Percentiles rank a stretch among this genome's conserved stretches.
These are phyloP conservation scores for Chromis chromis DNA, from an alignment of 2,797 vertebrate genomes.

Conservation along the genomic window DNA sequence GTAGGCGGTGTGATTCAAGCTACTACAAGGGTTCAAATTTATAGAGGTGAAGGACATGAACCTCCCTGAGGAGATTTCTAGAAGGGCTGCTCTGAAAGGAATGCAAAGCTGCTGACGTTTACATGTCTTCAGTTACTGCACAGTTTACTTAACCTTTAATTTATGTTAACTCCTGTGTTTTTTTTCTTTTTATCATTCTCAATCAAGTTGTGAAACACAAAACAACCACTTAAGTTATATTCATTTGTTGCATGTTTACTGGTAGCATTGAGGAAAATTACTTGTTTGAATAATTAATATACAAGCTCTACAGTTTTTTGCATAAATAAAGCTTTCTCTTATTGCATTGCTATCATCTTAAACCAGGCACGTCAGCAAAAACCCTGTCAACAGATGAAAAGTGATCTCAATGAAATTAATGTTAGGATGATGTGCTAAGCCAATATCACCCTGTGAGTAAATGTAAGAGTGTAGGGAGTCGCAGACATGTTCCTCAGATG, in stretches of 20 bases:
- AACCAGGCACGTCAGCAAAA: slow-evolving; percentile 4
- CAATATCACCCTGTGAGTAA: slow-evolving; percentile 6
- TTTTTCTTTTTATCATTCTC: slow-evolving; percentile 25
- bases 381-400: slow-evolving; percentile 14
- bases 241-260: slow-evolving; percentile 8
- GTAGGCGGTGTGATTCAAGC: slow-evolving; percentile 42
- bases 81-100: slow-evolving; percentile 62
- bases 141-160: slow-evolving; percentile 63
- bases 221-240: neutral
- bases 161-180: slow-evolving; percentile 18
- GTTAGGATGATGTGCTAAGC: slow-evolving; percentile 19
- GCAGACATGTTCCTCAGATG: slow-evolving; percentile 38
- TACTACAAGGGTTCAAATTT: slow-evolving; percentile 54
- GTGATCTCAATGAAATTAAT: slow-evolving; percentile 9
- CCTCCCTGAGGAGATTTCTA: slow-evolving; percentile 66
- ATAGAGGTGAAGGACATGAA: slow-evolving; percentile 61
- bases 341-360: neutral
- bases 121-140: slow-evolving; percentile 66
- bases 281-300: neutral
- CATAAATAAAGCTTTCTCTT: neutral
- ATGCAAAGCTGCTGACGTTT: slow-evolving; percentile 62
- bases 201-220: neutral
- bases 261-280: neutral
- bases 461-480: slow-evolving; percentile 14
- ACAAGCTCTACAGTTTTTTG: neutral